phyloP scores from a whole-genome alignment of 2,888 invertebrate genomes.

The Tetragonula carbonaria region DNA sequence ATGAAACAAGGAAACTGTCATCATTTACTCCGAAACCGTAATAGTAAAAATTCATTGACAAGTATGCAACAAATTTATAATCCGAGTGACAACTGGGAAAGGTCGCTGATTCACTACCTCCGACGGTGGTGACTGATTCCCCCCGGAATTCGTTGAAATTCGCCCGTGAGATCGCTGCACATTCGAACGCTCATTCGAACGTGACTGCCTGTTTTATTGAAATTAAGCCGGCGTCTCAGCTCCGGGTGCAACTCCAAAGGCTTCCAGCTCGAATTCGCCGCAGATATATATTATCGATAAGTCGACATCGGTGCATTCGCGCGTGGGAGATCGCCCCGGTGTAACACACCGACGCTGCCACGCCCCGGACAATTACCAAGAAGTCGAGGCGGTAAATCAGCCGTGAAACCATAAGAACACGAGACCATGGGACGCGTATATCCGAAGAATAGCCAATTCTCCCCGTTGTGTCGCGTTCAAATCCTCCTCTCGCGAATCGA shows the following conservation, averaged over 20 bases:
- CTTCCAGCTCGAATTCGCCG: slow-evolving; percentile 26
- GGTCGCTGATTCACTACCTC: slow-evolving; percentile 17
- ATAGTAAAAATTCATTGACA: too few species aligned
- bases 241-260: slow-evolving; percentile 11
- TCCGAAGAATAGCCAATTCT: slow-evolving; percentile 35
- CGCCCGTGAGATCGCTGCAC: slow-evolving; percentile 2
- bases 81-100: slow-evolving; percentile 6
- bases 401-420: slow-evolving; percentile 65
- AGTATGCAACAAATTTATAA: background rate
- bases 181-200: slow-evolving; percentile 23
- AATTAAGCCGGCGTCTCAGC: slow-evolving; percentile 29
- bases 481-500: slow-evolving; percentile 2
- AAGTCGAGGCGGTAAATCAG: slow-evolving; percentile 73
- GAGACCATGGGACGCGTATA: slow-evolving; percentile 33
- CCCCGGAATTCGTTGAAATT: slow-evolving; percentile 20
- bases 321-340: slow-evolving; percentile 79
- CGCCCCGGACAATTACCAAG: slow-evolving; percentile 79
- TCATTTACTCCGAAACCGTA: too few species aligned
- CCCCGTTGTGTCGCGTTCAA: background rate
- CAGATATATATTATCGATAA: slow-evolving; percentile 58
- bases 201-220: slow-evolving; percentile 43
- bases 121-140: background rate
- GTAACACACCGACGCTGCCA: slow-evolving; percentile 70
- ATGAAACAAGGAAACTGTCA: too few species aligned
- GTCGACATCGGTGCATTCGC: slow-evolving; percentile 47